A percentile compares a stretch with the other conserved stretches of the same genome.
These are phyloP conservation scores for Spea hammondii DNA, from an alignment of 2,797 vertebrate genomes.

Conservation along the genomic window DNA sequence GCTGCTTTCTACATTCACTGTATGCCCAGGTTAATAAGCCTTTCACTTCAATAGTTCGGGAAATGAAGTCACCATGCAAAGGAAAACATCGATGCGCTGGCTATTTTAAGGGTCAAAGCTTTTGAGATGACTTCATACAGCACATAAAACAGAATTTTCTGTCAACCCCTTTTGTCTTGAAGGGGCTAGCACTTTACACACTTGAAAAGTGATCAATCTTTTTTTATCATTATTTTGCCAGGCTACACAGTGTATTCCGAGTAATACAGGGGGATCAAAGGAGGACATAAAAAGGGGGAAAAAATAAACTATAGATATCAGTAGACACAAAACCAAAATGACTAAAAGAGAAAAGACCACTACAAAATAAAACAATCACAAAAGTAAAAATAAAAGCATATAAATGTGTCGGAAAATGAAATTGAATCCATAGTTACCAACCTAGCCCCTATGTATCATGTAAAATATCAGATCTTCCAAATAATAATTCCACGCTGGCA, in stretches of 20 bases:
- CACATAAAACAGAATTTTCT: slow-evolving; percentile 56
- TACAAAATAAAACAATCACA: no score
- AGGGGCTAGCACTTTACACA: slow-evolving; percentile 43
- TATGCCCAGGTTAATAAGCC: slow-evolving; percentile 57
- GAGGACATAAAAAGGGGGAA: slow-evolving; percentile 38
- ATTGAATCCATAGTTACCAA: no score
- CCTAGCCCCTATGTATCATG: no score
- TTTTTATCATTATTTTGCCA: slow-evolving; percentile 25
- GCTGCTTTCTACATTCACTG: not conserved
- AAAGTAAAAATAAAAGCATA: no score
- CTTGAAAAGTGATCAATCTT: slow-evolving; percentile 40
- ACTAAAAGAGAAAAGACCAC: slow-evolving; percentile 12
- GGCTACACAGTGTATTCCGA: slow-evolving; percentile 26
- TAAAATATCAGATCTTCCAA: no score
- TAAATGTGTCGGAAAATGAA: no score
- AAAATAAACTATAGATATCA: slow-evolving; percentile 19
- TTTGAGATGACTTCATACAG: slow-evolving; percentile 54
- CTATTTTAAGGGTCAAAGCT: slow-evolving; percentile 59
- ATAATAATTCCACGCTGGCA: no score
- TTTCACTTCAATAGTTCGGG: slow-evolving; percentile 61
- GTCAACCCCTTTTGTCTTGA: slow-evolving; percentile 53
- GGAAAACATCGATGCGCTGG: slow-evolving; percentile 55
- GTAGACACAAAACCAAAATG: not conserved
- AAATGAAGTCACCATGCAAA: slow-evolving; percentile 59
- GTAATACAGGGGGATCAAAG: slow-evolving; percentile 54